phyloP scores from a whole-genome alignment of 2,113 vertebrate species.

The Microtus ochrogaster region DNA sequence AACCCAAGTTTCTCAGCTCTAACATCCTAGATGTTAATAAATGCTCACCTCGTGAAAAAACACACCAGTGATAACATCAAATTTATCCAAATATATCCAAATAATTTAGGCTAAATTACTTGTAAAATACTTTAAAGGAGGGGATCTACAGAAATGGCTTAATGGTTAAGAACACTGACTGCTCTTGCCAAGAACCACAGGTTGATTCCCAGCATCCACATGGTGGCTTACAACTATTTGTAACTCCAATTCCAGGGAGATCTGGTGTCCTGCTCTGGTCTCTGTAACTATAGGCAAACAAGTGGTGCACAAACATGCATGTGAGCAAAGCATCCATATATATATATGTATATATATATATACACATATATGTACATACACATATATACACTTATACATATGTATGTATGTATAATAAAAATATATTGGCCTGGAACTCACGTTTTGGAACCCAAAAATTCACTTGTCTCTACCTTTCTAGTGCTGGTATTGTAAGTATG shows the following conservation, averaged over 20 bases:
- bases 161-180: neutral
- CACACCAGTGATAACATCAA: neutral
- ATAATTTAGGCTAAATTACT: neutral
- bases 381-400: too few species aligned
- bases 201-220: neutral
- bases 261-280: neutral
- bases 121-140: neutral
- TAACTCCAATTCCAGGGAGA: neutral
- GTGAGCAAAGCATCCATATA: neutral
- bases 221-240: neutral
- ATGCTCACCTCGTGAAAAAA: neutral
- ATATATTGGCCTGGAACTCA: neutral
- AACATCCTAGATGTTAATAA: neutral
- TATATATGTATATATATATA: fast-evolving
- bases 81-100: neutral
- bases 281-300: neutral
- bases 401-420: too few species aligned
- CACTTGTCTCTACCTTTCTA: neutral
- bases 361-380: too few species aligned
- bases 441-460: neutral
- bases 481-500: neutral
- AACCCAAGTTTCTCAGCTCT: neutral
- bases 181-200: neutral
- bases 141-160: neutral
- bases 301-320: neutral